Conservation (phyloP, 2,113 vertebrate species). For the Aldabrachelys gigantea region DNA sequence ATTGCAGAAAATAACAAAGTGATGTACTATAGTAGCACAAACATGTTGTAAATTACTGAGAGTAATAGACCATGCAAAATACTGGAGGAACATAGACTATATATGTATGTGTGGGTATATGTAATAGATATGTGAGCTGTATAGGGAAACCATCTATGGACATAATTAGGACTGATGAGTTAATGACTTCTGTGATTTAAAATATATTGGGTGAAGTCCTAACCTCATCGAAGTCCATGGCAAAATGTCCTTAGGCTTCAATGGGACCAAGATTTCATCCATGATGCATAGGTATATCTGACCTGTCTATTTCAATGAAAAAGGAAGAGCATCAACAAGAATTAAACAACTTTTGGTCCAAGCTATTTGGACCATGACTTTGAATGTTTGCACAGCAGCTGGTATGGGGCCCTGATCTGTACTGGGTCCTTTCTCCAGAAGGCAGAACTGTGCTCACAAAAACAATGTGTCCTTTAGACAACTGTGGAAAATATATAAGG, state of each 20-base stretch:
- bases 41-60: slow-evolving; percentile 61
- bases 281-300: background rate
- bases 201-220: fast-evolving
- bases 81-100: slow-evolving; percentile 42
- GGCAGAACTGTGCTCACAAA: background rate
- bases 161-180: slow-evolving; percentile 26
- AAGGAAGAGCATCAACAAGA: background rate
- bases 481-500: background rate
- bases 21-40: slow-evolving; percentile 58
- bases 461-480: background rate
- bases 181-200: background rate
- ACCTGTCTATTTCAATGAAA: background rate
- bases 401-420: background rate
- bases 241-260: background rate
- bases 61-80: slow-evolving; percentile 49
- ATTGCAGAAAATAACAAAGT: slow-evolving; percentile 67
- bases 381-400: background rate
- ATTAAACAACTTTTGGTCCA: background rate
- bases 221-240: fast-evolving
- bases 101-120: slow-evolving; percentile 17
- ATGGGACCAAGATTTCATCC: background rate
- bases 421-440: background rate
- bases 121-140: background rate
- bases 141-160: slow-evolving; percentile 14
- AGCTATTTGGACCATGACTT: background rate